Evolutionary conservation across 2,888 invertebrate genomes (phyloP).

Genomic region (Orchestes rusci): DNA sequence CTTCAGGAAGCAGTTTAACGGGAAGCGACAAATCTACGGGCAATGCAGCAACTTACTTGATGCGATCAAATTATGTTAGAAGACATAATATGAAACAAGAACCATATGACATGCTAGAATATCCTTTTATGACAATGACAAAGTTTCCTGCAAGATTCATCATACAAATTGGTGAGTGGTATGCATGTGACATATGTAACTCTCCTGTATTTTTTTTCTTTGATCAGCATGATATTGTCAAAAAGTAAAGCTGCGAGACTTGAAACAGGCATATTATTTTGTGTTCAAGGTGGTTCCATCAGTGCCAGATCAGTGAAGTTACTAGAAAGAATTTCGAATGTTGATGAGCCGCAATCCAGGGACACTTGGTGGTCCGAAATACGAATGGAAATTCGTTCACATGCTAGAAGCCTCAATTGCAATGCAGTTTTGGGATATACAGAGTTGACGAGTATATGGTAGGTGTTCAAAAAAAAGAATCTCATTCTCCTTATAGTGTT

Average conservation of each 20-base stretch:
- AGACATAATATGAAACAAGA: conserved; percentile 66
- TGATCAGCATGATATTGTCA: background rate
- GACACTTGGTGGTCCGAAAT: conserved; percentile 98
- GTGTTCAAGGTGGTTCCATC: conserved; percentile 68
- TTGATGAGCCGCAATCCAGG: conserved; percentile 84
- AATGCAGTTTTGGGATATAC: conserved; percentile 90
- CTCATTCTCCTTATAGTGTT: too few species aligned
- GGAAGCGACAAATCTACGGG: conserved; percentile 57
- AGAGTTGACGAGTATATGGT: conserved; percentile 92
- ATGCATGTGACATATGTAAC: too few species aligned
- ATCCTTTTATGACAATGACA: conserved; percentile 90
- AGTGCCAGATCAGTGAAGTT: conserved; percentile 79
- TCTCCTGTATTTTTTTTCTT: too few species aligned
- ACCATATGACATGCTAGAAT: conserved; percentile 84
- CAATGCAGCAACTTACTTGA: conserved; percentile 50
- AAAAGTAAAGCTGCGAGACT: too few species aligned
- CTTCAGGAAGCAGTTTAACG: conserved; percentile 67
- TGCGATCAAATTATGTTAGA: conserved; percentile 50
- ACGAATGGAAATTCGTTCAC: conserved; percentile 89
- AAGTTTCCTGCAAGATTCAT: conserved; percentile 87
- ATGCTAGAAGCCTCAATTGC: conserved; percentile 85
- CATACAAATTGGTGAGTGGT: conserved; percentile 64
- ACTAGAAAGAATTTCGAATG: conserved; percentile 70
- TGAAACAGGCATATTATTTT: too few species aligned
- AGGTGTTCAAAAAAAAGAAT: too few species aligned